Evolutionary conservation across 2,797 vertebrate genomes (phyloP).

Genomic region (Alectoris magna): DNA sequence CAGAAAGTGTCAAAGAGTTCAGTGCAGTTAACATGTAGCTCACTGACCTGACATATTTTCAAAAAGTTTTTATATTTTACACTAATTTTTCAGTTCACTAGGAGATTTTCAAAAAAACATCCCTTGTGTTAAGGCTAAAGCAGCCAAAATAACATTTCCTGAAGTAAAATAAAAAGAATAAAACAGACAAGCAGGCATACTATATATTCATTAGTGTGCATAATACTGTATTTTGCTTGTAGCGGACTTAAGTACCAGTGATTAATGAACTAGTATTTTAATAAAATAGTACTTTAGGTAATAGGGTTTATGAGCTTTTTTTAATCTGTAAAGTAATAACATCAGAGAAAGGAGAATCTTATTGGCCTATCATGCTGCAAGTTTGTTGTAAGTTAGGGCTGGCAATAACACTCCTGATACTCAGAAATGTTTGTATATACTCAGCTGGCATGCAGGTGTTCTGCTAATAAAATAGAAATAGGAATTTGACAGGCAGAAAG

Average conservation of each 20-base stretch:
- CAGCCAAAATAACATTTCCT: background rate
- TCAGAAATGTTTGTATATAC: constrained; percentile 22
- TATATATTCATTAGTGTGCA: background rate
- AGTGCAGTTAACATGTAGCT: background rate
- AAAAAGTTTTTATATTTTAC: background rate
- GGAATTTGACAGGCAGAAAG: constrained; percentile 37
- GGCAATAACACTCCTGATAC: background rate
- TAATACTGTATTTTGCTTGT: background rate
- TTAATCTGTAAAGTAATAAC: constrained; percentile 4
- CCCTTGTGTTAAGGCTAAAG: background rate
- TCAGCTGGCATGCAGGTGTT: constrained; percentile 65
- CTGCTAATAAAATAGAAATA: constrained; percentile 47
- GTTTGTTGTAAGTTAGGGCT: background rate
- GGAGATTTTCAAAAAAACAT: background rate
- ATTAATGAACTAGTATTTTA: background rate
- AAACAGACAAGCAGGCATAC: background rate
- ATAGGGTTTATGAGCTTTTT: background rate
- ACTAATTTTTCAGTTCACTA: background rate
- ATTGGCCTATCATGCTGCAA: background rate
- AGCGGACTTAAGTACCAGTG: background rate
- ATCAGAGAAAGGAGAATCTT: background rate
- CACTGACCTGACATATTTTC: background rate
- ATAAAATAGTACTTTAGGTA: background rate
- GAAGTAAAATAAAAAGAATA: background rate
- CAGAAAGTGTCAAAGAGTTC: background rate